Evolutionary conservation across 2,888 invertebrate species (phyloP).

Genomic region (Oligia fasciuncula): DNA sequence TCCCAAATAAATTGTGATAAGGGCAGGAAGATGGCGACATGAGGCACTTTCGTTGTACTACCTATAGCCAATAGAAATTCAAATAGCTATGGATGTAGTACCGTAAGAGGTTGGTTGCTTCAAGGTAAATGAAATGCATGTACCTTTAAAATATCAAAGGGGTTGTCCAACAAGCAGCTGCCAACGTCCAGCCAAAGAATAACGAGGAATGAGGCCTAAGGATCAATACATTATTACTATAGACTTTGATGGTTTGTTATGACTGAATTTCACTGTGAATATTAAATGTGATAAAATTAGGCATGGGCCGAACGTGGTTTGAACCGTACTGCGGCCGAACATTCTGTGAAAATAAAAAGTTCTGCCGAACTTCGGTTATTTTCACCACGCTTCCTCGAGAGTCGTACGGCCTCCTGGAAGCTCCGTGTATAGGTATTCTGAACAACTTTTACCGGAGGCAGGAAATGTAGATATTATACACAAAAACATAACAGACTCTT

Average conservation of each 20-base stretch:
- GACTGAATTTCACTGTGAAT: constrained; percentile 7
- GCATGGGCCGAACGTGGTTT: not conserved
- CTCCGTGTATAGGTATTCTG: not conserved
- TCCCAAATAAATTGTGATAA: not conserved
- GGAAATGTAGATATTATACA: not conserved
- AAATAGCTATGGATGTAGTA: not conserved
- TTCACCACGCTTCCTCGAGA: not conserved
- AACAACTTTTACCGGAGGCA: not conserved
- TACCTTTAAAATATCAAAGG: not conserved
- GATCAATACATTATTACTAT: not conserved
- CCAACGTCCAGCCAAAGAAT: not conserved
- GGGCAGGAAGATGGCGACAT: not conserved
- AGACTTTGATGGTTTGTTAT: not conserved
- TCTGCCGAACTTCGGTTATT: not conserved
- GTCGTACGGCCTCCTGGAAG: not conserved
- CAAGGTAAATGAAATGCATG: not conserved
- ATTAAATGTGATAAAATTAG: constrained; percentile 8
- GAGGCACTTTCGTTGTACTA: not conserved
- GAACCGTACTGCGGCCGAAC: not conserved
- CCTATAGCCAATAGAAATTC: not conserved
- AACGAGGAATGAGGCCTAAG: not conserved
- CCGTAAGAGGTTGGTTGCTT: not conserved
- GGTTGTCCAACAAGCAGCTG: not conserved
- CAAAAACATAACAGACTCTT: not conserved
- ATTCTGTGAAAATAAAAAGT: not conserved